These are phyloP conservation scores for Pycnomerus fuliginosus DNA, from an alignment of 2,888 invertebrate genomes.

Conservation along the genomic window DNA sequence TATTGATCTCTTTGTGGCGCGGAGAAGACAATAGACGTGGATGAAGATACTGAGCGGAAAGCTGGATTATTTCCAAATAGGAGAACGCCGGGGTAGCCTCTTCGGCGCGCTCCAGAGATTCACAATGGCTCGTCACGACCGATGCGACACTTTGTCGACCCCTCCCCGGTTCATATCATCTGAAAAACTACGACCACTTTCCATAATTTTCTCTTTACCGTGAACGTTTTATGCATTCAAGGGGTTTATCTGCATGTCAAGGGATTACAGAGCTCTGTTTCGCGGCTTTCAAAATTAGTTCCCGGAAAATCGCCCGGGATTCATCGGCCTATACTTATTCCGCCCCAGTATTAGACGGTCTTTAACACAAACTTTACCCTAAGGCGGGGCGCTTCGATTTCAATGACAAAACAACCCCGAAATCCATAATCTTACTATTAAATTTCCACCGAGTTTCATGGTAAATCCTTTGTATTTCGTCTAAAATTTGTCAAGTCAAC, in stretches of 20 bases:
- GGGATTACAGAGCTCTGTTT: slow-evolving; percentile 20
- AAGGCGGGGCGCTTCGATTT: no score
- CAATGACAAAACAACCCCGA: no score
- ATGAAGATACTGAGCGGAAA: slow-evolving; percentile 22
- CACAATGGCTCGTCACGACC: slow-evolving; percentile 11
- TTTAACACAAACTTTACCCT: no score
- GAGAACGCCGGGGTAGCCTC: slow-evolving; percentile 9
- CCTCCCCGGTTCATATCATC: slow-evolving; percentile 3
- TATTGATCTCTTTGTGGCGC: slow-evolving; percentile 23
- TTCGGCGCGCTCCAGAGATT: slow-evolving; percentile 16
- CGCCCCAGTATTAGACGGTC: no score
- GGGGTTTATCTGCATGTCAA: slow-evolving; percentile 22
- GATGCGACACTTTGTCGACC: slow-evolving; percentile 13
- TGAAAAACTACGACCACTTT: slow-evolving; percentile 12
- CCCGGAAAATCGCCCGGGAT: slow-evolving; percentile 5
- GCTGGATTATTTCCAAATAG: slow-evolving; percentile 25
- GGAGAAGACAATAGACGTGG: slow-evolving; percentile 21
- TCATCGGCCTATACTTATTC: not conserved
- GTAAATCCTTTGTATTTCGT: no score
- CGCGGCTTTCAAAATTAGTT: slow-evolving; percentile 22
- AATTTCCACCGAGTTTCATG: no score
- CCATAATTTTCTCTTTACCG: slow-evolving; percentile 17
- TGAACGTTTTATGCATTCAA: slow-evolving; percentile 11
- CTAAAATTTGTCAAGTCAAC: no score
- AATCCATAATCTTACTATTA: no score